Conservation (phyloP, 2,797 vertebrate genomes). For the Enteromius viviparus region DNA sequence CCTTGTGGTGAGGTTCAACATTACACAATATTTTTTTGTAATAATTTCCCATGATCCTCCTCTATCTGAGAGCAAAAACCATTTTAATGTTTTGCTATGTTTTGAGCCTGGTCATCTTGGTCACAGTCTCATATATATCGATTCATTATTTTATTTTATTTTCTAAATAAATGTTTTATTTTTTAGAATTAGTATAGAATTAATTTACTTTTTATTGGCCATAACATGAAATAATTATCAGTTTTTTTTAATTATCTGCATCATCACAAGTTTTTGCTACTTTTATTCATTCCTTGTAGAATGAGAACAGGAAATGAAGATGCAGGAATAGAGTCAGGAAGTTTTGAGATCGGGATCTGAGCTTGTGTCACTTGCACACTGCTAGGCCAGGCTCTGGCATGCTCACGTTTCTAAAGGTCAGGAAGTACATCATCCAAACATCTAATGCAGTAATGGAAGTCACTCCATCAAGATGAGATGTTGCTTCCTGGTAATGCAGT, state of each 20-base stretch:
- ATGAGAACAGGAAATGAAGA: neutral
- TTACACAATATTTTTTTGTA: neutral
- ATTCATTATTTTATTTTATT: neutral
- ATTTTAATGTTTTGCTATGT: neutral
- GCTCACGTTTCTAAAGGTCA: neutral
- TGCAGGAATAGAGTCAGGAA: neutral
- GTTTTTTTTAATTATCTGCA: neutral
- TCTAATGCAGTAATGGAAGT: constrained; percentile 18
- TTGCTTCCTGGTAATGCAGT: constrained; percentile 2
- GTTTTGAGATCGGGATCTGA: neutral
- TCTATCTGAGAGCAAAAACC: neutral
- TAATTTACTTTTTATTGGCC: neutral
- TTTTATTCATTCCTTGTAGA: no score
- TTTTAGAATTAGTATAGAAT: neutral
- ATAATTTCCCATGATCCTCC: neutral
- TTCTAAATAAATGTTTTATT: neutral
- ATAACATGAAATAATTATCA: neutral
- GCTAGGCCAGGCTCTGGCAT: neutral
- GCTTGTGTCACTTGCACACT: neutral
- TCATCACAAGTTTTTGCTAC: neutral
- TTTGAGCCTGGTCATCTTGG: neutral
- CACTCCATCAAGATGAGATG: constrained; percentile 4
- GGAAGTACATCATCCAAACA: constrained; percentile 21
- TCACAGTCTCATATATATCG: neutral
- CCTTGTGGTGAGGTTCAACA: constrained; percentile 2